These are phyloP conservation scores for Diplogasteroides magnus DNA, from an alignment of 1,140 invertebrate genomes.

Conservation along the genomic window DNA sequence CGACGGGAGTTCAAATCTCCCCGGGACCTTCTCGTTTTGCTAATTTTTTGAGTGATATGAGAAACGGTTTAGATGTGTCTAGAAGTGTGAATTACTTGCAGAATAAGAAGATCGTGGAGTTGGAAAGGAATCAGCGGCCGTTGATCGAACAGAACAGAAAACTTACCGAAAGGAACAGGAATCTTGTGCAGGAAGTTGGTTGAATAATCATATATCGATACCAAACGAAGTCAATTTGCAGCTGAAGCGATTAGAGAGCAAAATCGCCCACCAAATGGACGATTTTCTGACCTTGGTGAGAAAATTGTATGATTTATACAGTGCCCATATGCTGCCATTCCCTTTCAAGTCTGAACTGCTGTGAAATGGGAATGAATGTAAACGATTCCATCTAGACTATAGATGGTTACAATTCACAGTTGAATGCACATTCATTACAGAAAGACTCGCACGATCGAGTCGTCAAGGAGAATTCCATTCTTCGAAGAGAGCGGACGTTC, in stretches of 20 bases:
- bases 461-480: slow-evolving; percentile 41
- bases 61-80: not conserved
- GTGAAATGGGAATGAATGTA: too few species aligned
- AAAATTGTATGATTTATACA: too few species aligned
- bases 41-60: too few species aligned
- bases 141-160: slow-evolving; percentile 47
- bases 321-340: too few species aligned
- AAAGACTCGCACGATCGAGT: slow-evolving; percentile 48
- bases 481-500: slow-evolving; percentile 47
- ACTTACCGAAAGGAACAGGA: slow-evolving; percentile 42
- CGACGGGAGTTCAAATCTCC: slow-evolving; percentile 50
- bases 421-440: slow-evolving; percentile 32
- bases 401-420: not conserved
- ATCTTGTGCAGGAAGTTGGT: slow-evolving; percentile 31
- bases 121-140: slow-evolving; percentile 51
- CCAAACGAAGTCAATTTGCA: not conserved
- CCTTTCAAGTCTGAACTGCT: too few species aligned
- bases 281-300: slow-evolving; percentile 46
- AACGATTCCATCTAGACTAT: not conserved
- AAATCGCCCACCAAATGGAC: slow-evolving; percentile 42
- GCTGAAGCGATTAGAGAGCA: slow-evolving; percentile 44
- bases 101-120: slow-evolving; percentile 53
- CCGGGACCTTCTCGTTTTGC: slow-evolving; percentile 32
- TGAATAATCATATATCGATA: not conserved
- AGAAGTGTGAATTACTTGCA: slow-evolving; percentile 22